Evolutionary conservation across 2,113 vertebrate species (phyloP), one percentile per base, ranked within the genome.

Genomic region (Hippoglossus stenolepis): DNA sequence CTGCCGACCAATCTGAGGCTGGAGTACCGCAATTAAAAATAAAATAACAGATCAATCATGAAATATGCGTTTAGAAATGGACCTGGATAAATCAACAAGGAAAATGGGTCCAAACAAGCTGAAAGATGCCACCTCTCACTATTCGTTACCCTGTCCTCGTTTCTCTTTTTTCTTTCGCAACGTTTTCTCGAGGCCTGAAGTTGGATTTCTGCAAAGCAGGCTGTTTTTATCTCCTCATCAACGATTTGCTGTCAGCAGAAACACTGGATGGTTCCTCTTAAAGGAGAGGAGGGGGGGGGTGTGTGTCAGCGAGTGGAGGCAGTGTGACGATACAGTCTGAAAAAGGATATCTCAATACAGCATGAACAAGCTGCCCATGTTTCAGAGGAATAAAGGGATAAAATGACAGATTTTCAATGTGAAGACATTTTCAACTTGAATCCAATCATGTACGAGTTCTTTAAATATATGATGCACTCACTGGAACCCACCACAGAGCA

Each of bases 161-260:
- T 78, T 70, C 9, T 63, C 28, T 56, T 57, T 21, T 35, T 26
- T 2, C 24, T 68, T 23, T 49, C 58, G 31, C 49, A 5, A 28
- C 21, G 31, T 65, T 72, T 63, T 63, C 28, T 61, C 58, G 65
- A 54, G 26, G 40, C 21, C 31, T 53, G 11, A 59, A 56, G 67
- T 75, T 3, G 2, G 47, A 66, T 79, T 85, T 89, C 66, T 87
- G 88, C 87, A 81, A 70, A 84, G 18, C 14, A 2, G 40, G 71
- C 79, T 4, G 47, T 85, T 59, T 86, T 86, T 67, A 80, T 81
- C 86, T 79, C 72, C 72, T 54, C 43, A 26, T 24, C 60, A 84
- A 83, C n/a, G 65, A 86, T 85, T 88, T 87, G 5, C 82, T 87
- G 90, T 88, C 89, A 89, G 91, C 86, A 85, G 70, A 88, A 87